These are phyloP conservation scores for Eulemur macaco DNA, from an alignment of 2,113 vertebrate genomes.

Conservation along the genomic window DNA sequence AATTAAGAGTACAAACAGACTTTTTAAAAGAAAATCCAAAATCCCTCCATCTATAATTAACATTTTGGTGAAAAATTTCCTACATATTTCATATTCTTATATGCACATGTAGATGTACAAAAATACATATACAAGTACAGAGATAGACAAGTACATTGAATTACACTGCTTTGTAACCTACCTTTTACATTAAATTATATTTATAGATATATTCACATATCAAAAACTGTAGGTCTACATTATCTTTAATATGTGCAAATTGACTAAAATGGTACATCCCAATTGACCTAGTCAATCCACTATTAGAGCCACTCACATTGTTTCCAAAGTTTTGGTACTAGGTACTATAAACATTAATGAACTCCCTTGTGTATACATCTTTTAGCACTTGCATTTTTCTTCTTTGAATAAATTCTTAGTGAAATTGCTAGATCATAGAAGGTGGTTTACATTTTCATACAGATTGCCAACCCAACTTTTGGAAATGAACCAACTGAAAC, in stretches of 20 bases:
- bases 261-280: not conserved
- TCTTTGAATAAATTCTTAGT: constrained; percentile 28
- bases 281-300: not conserved
- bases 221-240: not conserved
- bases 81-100: not conserved
- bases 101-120: not conserved
- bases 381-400: constrained; percentile 37
- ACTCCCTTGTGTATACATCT: not conserved
- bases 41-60: not conserved
- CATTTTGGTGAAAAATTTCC: not conserved
- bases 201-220: not conserved
- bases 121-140: not conserved
- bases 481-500: not conserved
- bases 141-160: not conserved
- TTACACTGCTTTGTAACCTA: not conserved
- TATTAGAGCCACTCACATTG: not conserved
- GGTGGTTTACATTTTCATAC: not conserved
- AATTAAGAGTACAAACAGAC: not conserved
- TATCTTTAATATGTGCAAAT: not conserved
- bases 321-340: not conserved
- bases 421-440: not conserved
- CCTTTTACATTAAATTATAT: not conserved
- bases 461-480: constrained; percentile 18
- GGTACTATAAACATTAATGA: not conserved
- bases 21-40: constrained; percentile 5